phyloP scores from a whole-genome alignment of 1,140 invertebrate species.

The Hetaerina americana region DNA sequence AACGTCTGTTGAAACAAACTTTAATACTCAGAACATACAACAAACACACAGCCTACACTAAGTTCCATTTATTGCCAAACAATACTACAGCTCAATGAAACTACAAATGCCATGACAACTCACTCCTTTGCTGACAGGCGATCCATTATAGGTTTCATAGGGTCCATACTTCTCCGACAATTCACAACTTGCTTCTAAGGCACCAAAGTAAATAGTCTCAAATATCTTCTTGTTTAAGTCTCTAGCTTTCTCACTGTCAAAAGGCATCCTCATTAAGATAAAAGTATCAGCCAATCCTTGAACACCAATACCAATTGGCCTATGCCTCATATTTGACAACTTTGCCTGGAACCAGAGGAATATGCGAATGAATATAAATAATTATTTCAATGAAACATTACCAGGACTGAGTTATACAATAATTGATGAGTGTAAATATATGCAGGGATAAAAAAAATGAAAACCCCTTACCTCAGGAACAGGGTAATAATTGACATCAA shows the following conservation, averaged over 20 bases:
- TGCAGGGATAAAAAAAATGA: no score
- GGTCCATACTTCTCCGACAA: conserved; percentile 72
- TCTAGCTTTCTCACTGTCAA: conserved; percentile 73
- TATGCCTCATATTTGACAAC: conserved; percentile 75
- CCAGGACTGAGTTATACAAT: background rate
- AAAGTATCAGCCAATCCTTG: conserved; percentile 96
- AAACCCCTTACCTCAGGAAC: conserved; percentile 70
- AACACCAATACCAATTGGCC: conserved; percentile 93
- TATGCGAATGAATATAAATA: background rate
- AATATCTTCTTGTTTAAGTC: conserved; percentile 92
- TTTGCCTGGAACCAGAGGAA: conserved; percentile 1
- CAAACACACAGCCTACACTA: no score
- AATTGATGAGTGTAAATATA: background rate
- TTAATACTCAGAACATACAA: no score
- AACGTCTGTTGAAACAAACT: conserved; percentile 46
- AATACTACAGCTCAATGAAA: background rate
- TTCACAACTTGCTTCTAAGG: conserved; percentile 93
- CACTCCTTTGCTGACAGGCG: conserved; percentile 85
- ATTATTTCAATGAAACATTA: conserved; percentile 6
- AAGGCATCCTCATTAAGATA: conserved; percentile 86
- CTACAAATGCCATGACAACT: no score
- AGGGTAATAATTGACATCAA: conserved; percentile 95
- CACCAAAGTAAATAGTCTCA: conserved; percentile 96
- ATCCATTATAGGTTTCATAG: conserved; percentile 85
- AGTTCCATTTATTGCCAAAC: background rate